Conservation (phyloP, 2,113 vertebrate species). For the Electrona antarctica region DNA sequence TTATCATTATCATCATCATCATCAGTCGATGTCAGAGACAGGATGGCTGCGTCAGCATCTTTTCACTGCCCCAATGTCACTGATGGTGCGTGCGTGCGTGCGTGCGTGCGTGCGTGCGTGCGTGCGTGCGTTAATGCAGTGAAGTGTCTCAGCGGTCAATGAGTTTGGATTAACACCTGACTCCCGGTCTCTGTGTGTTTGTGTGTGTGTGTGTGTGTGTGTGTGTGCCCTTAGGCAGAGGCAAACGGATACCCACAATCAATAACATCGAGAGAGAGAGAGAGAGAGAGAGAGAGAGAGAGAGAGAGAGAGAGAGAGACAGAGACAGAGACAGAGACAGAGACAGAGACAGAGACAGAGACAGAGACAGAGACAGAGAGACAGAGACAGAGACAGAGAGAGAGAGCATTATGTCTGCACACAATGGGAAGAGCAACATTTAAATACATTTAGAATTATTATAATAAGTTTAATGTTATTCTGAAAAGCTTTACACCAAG, state of each 20-base stretch:
- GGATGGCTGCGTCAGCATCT: no score
- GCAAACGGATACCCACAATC: constrained; percentile 70
- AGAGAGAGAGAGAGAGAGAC: constrained; percentile 18
- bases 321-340: not conserved
- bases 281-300: constrained; percentile 19
- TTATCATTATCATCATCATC: no score
- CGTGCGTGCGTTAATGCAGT: constrained; percentile 67
- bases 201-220: constrained; percentile 47
- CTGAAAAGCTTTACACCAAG: no score
- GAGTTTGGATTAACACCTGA: constrained; percentile 81
- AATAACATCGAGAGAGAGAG: constrained; percentile 68
- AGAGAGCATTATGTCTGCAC: not conserved
- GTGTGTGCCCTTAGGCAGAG: constrained; percentile 32
- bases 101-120: no score
- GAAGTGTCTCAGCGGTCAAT: constrained; percentile 75
- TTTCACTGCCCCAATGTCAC: no score
- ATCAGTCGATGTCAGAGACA: no score
- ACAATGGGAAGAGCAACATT: no score
- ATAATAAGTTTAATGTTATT: no score
- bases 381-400: not conserved
- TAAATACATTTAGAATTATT: no score
- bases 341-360: constrained; percentile 9
- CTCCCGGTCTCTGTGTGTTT: constrained; percentile 66
- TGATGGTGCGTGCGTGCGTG: no score
- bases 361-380: constrained; percentile 19